Conservation (phyloP, 2,888 invertebrate species). For the Lobophora halterata region DNA sequence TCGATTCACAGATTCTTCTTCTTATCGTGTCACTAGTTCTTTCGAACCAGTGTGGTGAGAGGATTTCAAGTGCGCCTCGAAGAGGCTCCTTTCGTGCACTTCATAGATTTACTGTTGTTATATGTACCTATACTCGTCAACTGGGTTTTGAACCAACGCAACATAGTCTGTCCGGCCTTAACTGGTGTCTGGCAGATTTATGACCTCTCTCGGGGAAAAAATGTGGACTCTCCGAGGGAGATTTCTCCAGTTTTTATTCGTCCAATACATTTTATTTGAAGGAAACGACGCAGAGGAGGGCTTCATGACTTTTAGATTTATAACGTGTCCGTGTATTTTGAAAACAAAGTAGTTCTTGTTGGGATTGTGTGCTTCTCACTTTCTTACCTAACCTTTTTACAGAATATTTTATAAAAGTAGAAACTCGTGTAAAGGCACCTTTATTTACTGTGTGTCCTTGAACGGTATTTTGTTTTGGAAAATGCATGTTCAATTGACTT, state of each 20-base stretch:
- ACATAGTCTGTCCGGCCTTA: slow-evolving; percentile 31
- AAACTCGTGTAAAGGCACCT: no score
- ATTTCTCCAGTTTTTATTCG: slow-evolving; percentile 62
- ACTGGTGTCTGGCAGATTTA: slow-evolving; percentile 55
- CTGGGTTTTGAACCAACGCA: slow-evolving; percentile 19
- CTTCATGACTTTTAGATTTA: slow-evolving; percentile 53
- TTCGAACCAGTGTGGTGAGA: no score
- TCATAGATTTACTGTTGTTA: no score
- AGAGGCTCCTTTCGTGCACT: no score
- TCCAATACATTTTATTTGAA: slow-evolving; percentile 60
- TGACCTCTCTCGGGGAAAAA: slow-evolving; percentile 51
- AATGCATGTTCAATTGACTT: no score
- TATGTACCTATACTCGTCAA: neutral
- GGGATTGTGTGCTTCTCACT: neutral
- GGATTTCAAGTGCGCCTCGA: no score
- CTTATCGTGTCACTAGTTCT: no score
- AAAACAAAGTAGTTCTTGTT: neutral
- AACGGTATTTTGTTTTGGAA: no score
- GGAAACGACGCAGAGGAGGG: slow-evolving; percentile 56
- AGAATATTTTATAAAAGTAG: no score
- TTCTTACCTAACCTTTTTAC: no score
- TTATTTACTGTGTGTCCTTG: no score
- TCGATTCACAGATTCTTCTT: no score
- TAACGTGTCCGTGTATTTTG: slow-evolving; percentile 29
- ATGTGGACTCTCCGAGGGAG: slow-evolving; percentile 57